phyloP scores from a whole-genome alignment of 2,797 vertebrate species.

The Enoplosus armatus region DNA sequence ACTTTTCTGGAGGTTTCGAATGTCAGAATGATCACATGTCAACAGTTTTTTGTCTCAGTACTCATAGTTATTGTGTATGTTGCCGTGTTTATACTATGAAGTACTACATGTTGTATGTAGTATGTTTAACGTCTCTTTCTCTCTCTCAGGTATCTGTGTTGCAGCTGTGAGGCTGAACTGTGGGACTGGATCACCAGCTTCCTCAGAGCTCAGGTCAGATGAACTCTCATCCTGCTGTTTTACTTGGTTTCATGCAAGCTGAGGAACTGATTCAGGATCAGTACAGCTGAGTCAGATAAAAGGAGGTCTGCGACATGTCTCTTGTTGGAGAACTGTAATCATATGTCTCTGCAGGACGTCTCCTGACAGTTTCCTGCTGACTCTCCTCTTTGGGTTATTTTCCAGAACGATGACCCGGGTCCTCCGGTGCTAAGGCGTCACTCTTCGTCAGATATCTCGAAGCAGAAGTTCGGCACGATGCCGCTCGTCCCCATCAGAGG shows the following conservation, averaged over 20 bases:
- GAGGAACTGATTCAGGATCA: not conserved
- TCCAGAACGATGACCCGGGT: constrained; percentile 86
- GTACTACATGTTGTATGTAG: too few species aligned
- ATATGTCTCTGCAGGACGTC: not conserved
- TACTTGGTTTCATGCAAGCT: not conserved
- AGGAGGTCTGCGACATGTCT: too few species aligned
- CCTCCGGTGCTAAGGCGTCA: constrained; percentile 91
- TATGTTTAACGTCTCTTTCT: too few species aligned
- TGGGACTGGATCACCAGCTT: constrained; percentile 98
- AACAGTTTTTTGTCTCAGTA: too few species aligned
- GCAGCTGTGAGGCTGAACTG: constrained; percentile 89
- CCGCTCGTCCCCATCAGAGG: constrained; percentile 94
- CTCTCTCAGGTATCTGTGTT: constrained; percentile 90
- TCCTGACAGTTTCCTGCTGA: not conserved
- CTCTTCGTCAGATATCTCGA: constrained; percentile 93
- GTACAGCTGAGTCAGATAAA: not conserved
- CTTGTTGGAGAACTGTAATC: too few species aligned
- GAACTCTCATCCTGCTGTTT: not conserved
- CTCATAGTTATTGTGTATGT: too few species aligned
- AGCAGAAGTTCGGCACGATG: constrained; percentile 98
- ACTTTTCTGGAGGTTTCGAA: too few species aligned
- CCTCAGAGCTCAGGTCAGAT: constrained; percentile 90
- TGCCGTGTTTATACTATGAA: too few species aligned
- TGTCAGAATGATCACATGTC: too few species aligned
- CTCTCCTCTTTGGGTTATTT: not conserved